Evolutionary conservation across 2,113 vertebrate species (phyloP).

Genomic region (Neomonachus schauinslandi): DNA sequence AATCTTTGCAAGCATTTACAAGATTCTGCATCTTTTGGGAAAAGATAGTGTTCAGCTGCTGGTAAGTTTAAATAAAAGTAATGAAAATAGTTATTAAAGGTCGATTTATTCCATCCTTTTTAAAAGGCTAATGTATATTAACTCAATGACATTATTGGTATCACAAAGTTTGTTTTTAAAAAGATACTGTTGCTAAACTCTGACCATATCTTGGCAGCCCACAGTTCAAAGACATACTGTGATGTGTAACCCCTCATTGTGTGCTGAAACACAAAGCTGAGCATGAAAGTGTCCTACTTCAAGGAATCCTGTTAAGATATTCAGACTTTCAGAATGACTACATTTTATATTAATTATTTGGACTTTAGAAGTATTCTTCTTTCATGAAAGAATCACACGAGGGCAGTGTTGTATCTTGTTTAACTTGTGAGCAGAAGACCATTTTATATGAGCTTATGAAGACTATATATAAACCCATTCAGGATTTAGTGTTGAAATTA

Average conservation of each 20-base stretch:
- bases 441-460: constrained; percentile 13
- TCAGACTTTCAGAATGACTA: constrained; percentile 14
- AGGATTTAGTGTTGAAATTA: constrained; percentile 35
- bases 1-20: constrained; percentile 93
- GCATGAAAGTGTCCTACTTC: neutral
- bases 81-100: constrained; percentile 26
- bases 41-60: constrained; percentile 90
- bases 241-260: neutral
- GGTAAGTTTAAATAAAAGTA: constrained; percentile 85
- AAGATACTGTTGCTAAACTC: neutral
- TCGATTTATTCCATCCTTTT: constrained; percentile 7
- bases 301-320: neutral
- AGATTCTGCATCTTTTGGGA: constrained; percentile 88
- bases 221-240: neutral
- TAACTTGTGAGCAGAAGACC: neutral
- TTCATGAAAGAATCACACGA: constrained; percentile 23
- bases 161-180: constrained; percentile 46
- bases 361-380: neutral
- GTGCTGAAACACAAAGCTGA: neutral
- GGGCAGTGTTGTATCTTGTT: neutral
- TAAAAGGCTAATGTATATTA: constrained; percentile 1
- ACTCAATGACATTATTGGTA: neutral
- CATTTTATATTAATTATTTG: neutral
- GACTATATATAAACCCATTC: neutral
- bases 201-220: neutral